Evolutionary conservation across 2,113 vertebrate species (phyloP).

Genomic region (Pomatostomus ruficeps): DNA sequence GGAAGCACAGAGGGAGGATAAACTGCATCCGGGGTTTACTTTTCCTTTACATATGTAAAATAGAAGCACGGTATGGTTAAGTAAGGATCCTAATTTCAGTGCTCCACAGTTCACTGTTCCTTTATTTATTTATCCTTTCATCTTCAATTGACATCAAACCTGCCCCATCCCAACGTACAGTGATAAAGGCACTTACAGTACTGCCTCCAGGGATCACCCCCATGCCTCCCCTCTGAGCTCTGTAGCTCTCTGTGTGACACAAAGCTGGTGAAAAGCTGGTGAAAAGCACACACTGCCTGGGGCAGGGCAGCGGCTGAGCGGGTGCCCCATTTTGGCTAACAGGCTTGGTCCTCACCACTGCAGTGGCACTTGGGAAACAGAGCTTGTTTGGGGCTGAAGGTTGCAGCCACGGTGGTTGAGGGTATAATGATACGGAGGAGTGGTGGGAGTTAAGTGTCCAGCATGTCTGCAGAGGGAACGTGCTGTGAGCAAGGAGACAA

Average conservation of each 20-base stretch:
- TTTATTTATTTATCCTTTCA: background rate
- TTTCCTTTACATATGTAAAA: background rate
- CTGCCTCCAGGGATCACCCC: background rate
- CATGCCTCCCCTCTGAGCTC: background rate
- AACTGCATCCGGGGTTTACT: background rate
- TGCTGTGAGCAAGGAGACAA: background rate
- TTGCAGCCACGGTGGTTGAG: background rate
- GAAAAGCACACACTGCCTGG: background rate
- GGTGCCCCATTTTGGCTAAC: background rate
- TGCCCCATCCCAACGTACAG: background rate
- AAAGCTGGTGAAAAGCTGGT: fast-evolving
- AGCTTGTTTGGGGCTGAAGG: background rate
- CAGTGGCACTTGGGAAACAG: background rate
- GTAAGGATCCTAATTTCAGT: background rate
- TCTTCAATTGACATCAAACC: background rate
- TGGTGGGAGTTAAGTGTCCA: fast-evolving
- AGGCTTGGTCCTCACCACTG: background rate
- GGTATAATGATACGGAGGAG: background rate
- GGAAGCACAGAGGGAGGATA: background rate
- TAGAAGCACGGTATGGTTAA: background rate
- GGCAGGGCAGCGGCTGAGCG: fast-evolving
- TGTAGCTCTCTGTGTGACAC: background rate
- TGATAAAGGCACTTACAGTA: background rate
- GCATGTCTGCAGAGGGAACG: fast-evolving
- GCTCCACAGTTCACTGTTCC: background rate